Base-by-base conservation (phyloP, 2,888 invertebrate species). In the Drosophila maculinotata region DNA sequence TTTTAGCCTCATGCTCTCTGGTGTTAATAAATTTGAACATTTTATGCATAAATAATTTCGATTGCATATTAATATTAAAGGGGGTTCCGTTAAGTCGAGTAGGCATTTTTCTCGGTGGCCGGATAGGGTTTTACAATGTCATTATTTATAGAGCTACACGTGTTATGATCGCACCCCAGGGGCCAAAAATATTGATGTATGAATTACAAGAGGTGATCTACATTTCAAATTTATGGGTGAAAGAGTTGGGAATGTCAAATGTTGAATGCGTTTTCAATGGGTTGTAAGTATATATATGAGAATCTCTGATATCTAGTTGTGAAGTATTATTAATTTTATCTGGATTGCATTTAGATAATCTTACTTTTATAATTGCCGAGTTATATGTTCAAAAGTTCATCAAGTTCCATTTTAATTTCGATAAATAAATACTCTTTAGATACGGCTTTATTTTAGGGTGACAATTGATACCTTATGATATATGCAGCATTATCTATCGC, bases 31-130 rank as follows among this genome's bases (percentile, higher is more conserved):
- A 88, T 87, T 77, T 75, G 35, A 70, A 63, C 69, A 28, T 63
- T 86, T 77, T 76, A 65, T 70, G 77, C 80, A 83, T 88, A 87
- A 87, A 87, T 87, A 80, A 87, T 76, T 59, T 42, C 53, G 62
- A 76, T 73, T 79, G 82, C 75, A 69, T 83, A 83, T 86, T 86
- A 83, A 79, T 78, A 69, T 54, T 73, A 35, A 23, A 36, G 51
- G 25, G 62, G 17, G 25, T 35, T 20, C 17, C 42, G 58, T 58
- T 54, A 67, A 59, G 69, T 56, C 36, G 31, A 49, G 26, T 52
- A 26, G 7, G 52, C 44, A 38, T 31, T 41, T 17, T 25, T 33
- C 35, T 45, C 70, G 49, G 69, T 66, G 72, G 81, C 81, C 31
- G 45, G 38, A 33, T 53, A 72, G 60, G 60, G 69, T 49, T 31